Conservation (phyloP, 2,113 vertebrate genomes). For the Otus sunia region DNA sequence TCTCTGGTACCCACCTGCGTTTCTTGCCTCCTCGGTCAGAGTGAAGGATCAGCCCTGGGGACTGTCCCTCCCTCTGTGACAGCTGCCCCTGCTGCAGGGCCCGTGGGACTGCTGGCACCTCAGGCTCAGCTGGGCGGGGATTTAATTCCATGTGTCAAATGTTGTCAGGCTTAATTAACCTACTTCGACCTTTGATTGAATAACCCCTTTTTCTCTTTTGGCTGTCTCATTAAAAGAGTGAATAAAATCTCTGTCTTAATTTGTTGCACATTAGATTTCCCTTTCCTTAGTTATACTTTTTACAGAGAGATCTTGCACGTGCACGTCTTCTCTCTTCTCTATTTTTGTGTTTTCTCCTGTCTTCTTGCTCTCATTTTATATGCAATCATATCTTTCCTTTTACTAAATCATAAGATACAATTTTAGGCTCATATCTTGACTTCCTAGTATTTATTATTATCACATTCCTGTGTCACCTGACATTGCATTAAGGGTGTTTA, state of each 20-base stretch:
- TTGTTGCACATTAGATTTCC: not conserved
- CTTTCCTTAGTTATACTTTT: not conserved
- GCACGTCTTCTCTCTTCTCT: not conserved
- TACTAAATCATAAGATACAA: not conserved
- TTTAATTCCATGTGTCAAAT: not conserved
- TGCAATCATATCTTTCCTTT: not conserved
- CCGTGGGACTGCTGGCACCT: not conserved
- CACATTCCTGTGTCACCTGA: not conserved
- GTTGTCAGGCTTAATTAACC: conserved; percentile 9
- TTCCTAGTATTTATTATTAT: not conserved
- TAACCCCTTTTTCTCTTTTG: not conserved
- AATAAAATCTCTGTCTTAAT: not conserved
- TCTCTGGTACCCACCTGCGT: not conserved
- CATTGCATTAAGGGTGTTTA: not conserved
- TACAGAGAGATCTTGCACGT: not conserved
- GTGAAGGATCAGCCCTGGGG: not conserved
- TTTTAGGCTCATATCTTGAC: not conserved
- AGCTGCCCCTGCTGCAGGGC: not conserved
- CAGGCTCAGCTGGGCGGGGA: not conserved
- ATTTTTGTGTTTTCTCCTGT: not conserved
- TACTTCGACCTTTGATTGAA: not conserved
- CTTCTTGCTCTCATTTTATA: not conserved
- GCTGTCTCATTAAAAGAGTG: not conserved
- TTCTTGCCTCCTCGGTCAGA: accelerated
- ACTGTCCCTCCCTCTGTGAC: not conserved